phyloP scores from a whole-genome alignment of 1,140 invertebrate species.

The Magallana gigas region DNA sequence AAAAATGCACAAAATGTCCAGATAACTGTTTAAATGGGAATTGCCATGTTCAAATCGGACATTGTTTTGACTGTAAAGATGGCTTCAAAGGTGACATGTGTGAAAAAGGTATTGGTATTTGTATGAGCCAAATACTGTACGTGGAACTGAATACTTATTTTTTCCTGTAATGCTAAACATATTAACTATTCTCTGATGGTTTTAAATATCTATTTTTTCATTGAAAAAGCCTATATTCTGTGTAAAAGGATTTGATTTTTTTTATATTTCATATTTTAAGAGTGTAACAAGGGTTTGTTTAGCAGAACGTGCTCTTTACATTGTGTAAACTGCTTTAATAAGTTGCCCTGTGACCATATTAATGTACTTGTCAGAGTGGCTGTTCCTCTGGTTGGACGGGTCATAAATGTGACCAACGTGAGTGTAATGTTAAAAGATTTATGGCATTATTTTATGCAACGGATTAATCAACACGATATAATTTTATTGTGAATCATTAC shows the following conservation, averaged over 20 bases:
- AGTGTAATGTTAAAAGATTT: not conserved
- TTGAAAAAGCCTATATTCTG: too few species aligned
- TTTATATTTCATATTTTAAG: conserved; percentile 43
- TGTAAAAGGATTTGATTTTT: too few species aligned
- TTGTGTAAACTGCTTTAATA: conserved; percentile 63
- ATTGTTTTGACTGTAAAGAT: conserved; percentile 62
- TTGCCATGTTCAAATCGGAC: conserved; percentile 65
- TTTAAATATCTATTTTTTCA: too few species aligned
- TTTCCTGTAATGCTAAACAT: too few species aligned
- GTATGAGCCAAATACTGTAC: too few species aligned
- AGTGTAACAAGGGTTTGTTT: conserved; percentile 59
- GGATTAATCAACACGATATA: too few species aligned
- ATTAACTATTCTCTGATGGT: too few species aligned
- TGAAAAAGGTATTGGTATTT: conserved; percentile 51
- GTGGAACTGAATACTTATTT: too few species aligned
- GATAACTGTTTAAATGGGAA: conserved; percentile 61
- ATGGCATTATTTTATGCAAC: too few species aligned
- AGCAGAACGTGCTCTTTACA: conserved; percentile 58
- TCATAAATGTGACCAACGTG: not conserved
- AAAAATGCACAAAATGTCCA: conserved; percentile 53
- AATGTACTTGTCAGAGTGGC: conserved; percentile 60
- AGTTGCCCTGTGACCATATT: conserved; percentile 56
- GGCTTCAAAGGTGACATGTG: conserved; percentile 63
- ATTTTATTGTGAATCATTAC: too few species aligned
- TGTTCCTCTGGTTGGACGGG: conserved; percentile 65